Base-by-base conservation (phyloP, 2,113 vertebrate genomes). In the Neodon shergylaensis region DNA sequence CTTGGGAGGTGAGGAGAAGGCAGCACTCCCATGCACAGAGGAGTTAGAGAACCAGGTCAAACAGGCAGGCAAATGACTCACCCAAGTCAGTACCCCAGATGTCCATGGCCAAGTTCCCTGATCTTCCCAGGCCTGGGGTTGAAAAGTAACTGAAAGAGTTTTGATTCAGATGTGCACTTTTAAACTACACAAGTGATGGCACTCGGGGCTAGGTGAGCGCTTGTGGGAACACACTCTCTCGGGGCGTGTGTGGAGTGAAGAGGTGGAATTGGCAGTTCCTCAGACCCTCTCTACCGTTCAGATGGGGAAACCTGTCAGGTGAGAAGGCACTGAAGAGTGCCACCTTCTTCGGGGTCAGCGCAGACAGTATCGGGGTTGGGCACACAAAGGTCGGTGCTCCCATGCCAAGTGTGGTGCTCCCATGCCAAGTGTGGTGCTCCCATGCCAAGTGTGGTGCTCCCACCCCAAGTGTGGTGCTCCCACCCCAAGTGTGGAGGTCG, bases 321-420 rank as follows among this genome's bases (percentile, higher is more conserved):
- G 61, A 94, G 47, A 36, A 84, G 19, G 70, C 39, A 49, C 70
- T 68, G 31, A n/a, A 79, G 39, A 90, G 66, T 31, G 10, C 11
- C 24, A 6, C 36, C 83, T 82, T 72, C 89, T 68, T 36, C 33
- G 13, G 84, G 61, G 39, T 93, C 87, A 61, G 24, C n/a, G 17
- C 5, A 49, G 33, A 79, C 65, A 89, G 81, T 77, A 68, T 61
- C 87, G 68, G 47, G 17, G 26, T 4, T 28, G 26, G 21, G 39
- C 19, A 91, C 77, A 86, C 49, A 54, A 49, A 76, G 68, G 24
- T 63, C 83, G 70, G 58, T 3, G 26, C 36, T 52, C 33, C 9
- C 0, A 7, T 21, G 26, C 77, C n/a, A 33, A 74, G 36, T 2
- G 0, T 5, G 28, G 58, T 49, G 10, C 47, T 0, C 5, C 16